phyloP scores from a whole-genome alignment of 2,888 invertebrate genomes.

The Brachyptera risi region DNA sequence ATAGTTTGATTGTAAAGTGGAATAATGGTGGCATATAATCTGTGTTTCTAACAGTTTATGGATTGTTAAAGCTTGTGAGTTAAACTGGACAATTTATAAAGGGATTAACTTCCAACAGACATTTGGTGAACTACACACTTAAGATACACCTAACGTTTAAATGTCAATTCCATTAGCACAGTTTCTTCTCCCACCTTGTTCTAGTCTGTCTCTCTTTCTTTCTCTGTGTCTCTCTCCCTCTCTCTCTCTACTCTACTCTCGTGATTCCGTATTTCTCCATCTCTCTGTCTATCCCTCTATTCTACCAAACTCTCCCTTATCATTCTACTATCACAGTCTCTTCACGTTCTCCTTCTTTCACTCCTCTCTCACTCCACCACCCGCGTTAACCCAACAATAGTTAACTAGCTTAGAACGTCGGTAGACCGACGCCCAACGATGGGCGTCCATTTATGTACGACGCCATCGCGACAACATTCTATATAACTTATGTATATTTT shows the following conservation, averaged over 20 bases:
- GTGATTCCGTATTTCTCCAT: no score
- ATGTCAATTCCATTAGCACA: conserved; percentile 19
- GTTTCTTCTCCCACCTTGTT: no score
- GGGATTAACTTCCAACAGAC: conserved; percentile 16
- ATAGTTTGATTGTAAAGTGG: no score
- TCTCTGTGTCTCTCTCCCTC: neutral
- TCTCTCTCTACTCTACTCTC: no score
- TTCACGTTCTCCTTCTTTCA: no score
- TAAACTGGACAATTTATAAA: conserved; percentile 16
- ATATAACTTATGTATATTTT: no score
- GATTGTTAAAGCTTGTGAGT: neutral
- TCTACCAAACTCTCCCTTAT: no score
- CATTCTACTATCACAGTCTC: no score
- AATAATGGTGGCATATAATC: no score
- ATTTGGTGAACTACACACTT: conserved; percentile 1
- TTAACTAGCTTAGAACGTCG: conserved; percentile 8
- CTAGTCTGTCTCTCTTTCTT: neutral
- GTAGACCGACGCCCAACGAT: neutral
- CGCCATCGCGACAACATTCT: conserved; percentile 8
- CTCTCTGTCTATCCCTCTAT: no score
- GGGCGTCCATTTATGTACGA: neutral
- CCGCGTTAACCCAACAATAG: neutral
- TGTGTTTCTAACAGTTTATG: neutral
- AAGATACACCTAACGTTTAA: conserved; percentile 9
- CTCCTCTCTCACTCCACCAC: neutral